A percentile compares a stretch with the other conserved stretches of the same genome.
phyloP scores from a whole-genome alignment of 37 sponge, comb jelly and placozoan species.

The Dysidea cf. avara region DNA sequence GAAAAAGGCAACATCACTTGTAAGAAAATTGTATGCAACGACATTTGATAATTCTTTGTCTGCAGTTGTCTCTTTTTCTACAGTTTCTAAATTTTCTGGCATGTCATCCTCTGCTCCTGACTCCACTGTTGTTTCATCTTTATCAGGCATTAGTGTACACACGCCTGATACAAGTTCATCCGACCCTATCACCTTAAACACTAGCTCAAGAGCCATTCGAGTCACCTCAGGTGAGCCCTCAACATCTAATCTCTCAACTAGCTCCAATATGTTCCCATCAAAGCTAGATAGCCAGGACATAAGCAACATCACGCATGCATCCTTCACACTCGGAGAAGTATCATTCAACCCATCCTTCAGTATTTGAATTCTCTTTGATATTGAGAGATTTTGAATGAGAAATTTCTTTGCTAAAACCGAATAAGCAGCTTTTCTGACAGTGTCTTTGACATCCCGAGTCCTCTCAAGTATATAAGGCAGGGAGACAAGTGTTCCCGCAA shows the following conservation, averaged over 20 bases:
- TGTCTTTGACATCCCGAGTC: constrained; percentile 67
- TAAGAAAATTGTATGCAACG: constrained; percentile 38
- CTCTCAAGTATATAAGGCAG: constrained; percentile 49
- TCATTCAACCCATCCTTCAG: constrained; percentile 62
- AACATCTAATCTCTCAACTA: constrained; percentile 61
- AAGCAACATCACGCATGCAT: constrained; percentile 64
- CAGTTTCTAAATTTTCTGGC: not conserved
- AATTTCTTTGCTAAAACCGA: constrained; percentile 46
- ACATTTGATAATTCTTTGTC: constrained; percentile 16
- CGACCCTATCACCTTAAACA: constrained; percentile 7
- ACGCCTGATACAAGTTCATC: not conserved
- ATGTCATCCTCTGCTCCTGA: not conserved
- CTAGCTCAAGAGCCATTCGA: constrained; percentile 11
- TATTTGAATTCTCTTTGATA: constrained; percentile 56
- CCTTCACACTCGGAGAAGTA: constrained; percentile 28
- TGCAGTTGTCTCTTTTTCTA: not conserved
- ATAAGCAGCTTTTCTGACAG: constrained; percentile 49
- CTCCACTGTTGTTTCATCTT: not conserved
- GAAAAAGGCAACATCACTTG: constrained; percentile 64
- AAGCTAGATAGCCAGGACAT: constrained; percentile 50
- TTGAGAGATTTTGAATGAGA: constrained; percentile 59
- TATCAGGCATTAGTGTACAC: not conserved
- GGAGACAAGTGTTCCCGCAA: constrained; percentile 11
- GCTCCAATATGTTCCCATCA: constrained; percentile 62
- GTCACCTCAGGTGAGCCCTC: constrained; percentile 61